Conservation (phyloP, 2,113 vertebrate species). For the Galemys pyrenaicus region DNA sequence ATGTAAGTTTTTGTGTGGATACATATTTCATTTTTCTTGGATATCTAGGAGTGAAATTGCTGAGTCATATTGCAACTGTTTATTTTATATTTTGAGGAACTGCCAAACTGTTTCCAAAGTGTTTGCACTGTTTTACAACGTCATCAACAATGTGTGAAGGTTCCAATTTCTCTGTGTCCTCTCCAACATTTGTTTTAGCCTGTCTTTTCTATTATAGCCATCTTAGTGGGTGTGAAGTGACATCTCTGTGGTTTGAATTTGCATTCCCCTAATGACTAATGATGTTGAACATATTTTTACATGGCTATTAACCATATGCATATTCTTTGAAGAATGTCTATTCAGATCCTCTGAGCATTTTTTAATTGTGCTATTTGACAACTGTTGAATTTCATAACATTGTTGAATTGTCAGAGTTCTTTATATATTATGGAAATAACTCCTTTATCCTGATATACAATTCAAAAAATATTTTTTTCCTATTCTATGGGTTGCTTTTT, state of each 20-base stretch:
- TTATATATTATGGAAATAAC: neutral
- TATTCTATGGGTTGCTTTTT: neutral
- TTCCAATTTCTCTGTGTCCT: neutral
- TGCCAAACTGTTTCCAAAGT: neutral
- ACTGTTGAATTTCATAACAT: neutral
- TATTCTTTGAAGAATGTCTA: neutral
- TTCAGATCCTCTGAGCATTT: conserved; percentile 16
- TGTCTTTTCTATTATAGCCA: neutral
- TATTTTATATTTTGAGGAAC: neutral
- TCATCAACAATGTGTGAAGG: neutral
- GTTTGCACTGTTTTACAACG: neutral
- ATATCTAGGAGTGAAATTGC: neutral
- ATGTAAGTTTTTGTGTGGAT: neutral
- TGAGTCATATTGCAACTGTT: neutral
- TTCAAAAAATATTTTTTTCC: neutral
- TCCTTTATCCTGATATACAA: neutral
- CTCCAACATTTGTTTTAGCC: neutral
- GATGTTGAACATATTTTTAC: neutral
- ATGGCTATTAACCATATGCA: neutral
- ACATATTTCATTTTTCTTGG: neutral
- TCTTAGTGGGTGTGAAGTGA: neutral
- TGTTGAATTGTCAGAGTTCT: neutral
- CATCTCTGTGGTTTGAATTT: conserved; percentile 1
- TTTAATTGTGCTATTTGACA: neutral
- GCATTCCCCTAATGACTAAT: neutral